Evolutionary conservation across 2,113 vertebrate genomes (phyloP).

Genomic region (Romanogobio albipinnatus): DNA sequence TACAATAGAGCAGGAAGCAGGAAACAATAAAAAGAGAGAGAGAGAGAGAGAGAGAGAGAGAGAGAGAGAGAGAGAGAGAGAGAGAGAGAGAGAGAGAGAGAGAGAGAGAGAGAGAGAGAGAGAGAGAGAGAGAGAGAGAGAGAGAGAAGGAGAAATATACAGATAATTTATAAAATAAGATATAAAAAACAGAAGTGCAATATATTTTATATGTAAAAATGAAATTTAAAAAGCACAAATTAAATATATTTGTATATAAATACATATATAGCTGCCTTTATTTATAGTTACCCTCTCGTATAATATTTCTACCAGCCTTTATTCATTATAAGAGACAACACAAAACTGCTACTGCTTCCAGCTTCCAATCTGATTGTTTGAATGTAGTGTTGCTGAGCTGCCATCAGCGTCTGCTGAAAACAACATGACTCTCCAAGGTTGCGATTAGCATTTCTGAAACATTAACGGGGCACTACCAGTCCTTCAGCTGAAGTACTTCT

Average conservation of each 20-base stretch:
- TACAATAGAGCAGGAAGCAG: not conserved
- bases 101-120: not conserved
- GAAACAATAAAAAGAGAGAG: not conserved
- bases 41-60: not conserved
- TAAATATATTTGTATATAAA: too few relatives aligned
- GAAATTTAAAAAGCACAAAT: too few relatives aligned
- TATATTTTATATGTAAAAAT: too few relatives aligned
- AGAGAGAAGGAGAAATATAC: not conserved
- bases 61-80: too few relatives aligned
- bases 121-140: not conserved
- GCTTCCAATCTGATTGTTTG: not conserved
- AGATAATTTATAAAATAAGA: too few relatives aligned
- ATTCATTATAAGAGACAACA: not conserved
- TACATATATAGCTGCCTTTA: too few relatives aligned
- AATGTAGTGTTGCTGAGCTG: not conserved
- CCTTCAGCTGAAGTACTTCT: constrained; percentile 10
- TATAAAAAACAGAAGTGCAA: too few relatives aligned
- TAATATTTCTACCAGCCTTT: not conserved
- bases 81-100: too few relatives aligned
- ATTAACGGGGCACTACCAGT: constrained; percentile 7
- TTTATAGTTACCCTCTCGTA: too few relatives aligned
- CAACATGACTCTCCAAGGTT: not conserved
- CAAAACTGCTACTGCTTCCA: not conserved
- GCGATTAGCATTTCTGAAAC: constrained; percentile 18
- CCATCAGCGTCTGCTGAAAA: not conserved